These are phyloP conservation scores for Nyctereutes procyonoides DNA, from an alignment of 2,113 vertebrate species.

Conservation along the genomic window DNA sequence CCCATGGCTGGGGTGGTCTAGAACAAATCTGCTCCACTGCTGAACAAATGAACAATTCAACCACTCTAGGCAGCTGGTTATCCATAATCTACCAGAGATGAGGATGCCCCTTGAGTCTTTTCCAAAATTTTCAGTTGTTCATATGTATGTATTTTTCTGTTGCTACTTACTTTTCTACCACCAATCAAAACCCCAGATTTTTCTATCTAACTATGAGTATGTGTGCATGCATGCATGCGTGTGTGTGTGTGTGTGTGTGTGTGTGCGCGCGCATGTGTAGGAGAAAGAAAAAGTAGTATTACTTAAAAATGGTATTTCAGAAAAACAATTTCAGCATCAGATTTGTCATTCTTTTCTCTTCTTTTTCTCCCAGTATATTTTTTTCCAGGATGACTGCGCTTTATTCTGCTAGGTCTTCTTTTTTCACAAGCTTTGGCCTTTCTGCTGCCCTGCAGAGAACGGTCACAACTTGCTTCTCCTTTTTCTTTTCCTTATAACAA, in stretches of 20 bases:
- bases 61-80: neutral
- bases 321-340: neutral
- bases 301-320: neutral
- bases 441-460: neutral
- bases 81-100: neutral
- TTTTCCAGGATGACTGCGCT: neutral
- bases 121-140: neutral
- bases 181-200: neutral
- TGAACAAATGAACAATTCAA: neutral
- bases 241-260: neutral
- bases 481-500: slow-evolving; percentile 34
- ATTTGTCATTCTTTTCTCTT: neutral
- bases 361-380: neutral
- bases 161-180: neutral
- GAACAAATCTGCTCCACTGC: neutral
- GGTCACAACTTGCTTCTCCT: neutral
- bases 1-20: no score
- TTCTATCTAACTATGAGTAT: neutral
- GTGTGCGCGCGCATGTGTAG: neutral
- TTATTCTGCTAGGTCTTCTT: neutral
- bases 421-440: neutral
- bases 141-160: neutral
- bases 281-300: neutral
- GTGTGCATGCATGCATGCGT: neutral
- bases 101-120: neutral